Evolutionary conservation across 2,888 invertebrate genomes (phyloP).

Genomic region (Mythimna impura): DNA sequence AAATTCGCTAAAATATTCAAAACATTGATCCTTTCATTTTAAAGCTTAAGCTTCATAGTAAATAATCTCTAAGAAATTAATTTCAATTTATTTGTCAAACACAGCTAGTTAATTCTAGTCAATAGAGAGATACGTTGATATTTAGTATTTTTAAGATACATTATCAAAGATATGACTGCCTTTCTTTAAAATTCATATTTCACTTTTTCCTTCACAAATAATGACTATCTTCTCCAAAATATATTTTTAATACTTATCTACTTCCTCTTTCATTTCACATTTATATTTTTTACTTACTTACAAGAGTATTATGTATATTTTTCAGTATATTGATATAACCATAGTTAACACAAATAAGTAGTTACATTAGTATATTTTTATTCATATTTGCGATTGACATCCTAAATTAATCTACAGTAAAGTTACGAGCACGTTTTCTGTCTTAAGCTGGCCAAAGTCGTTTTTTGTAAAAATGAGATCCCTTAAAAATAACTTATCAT

Average conservation of each 20-base stretch:
- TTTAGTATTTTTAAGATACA: conserved; percentile 48
- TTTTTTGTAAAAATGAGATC: conserved; percentile 79
- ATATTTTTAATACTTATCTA: conserved; percentile 35
- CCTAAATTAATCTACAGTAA: conserved; percentile 73
- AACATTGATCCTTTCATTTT: conserved; percentile 64
- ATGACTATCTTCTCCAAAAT: conserved; percentile 28
- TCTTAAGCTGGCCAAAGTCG: conserved; percentile 84
- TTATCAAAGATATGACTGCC: conserved; percentile 46
- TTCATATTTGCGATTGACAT: conserved; percentile 87
- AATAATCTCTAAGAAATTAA: conserved; percentile 54
- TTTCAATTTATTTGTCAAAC: conserved; percentile 87
- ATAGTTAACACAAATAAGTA: conserved; percentile 33
- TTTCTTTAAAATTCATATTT: conserved; percentile 24
- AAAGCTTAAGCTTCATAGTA: conserved; percentile 66
- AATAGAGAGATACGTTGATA: conserved; percentile 70
- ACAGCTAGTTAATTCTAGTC: conserved; percentile 84
- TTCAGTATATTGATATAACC: conserved; percentile 42
- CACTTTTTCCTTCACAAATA: conserved; percentile 20
- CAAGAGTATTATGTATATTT: conserved; percentile 37
- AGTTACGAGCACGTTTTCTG: conserved; percentile 68
- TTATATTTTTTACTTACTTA: conserved; percentile 32
- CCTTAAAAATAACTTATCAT: conserved; percentile 67
- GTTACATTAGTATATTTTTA: conserved; percentile 36
- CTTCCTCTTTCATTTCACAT: conserved; percentile 26
- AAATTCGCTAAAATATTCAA: conserved; percentile 52